Conservation (phyloP, 2,888 invertebrate species). For the Chalcis sispes region DNA sequence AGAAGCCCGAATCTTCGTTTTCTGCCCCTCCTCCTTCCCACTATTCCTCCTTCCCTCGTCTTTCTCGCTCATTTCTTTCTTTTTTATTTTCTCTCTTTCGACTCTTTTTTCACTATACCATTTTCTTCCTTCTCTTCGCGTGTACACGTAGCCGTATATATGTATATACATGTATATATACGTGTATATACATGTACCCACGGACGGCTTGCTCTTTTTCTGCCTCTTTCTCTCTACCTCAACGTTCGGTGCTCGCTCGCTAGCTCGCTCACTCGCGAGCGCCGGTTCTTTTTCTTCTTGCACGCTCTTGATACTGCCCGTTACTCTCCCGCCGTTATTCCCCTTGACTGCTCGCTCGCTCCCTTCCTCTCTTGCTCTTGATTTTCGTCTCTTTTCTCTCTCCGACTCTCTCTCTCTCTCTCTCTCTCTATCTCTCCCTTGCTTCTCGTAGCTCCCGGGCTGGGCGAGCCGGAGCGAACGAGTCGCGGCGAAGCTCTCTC, state of each 20-base stretch:
- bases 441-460: slow-evolving; percentile 11
- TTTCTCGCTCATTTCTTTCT: slow-evolving; percentile 7
- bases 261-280: no score
- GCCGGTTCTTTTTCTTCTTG: slow-evolving; percentile 32
- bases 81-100: not conserved
- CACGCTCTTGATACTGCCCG: slow-evolving; percentile 53
- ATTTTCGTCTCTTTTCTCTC: not conserved
- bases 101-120: slow-evolving; percentile 10
- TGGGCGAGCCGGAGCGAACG: slow-evolving; percentile 4
- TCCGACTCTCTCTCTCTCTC: not conserved
- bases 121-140: slow-evolving; percentile 26
- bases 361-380: slow-evolving; percentile 12
- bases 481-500: not conserved
- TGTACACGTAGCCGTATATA: slow-evolving; percentile 33
- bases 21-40: no score
- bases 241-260: slow-evolving; percentile 5
- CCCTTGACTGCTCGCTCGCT: slow-evolving; percentile 34
- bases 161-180: not conserved
- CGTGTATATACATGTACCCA: not conserved
- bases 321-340: slow-evolving; percentile 53
- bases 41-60: not conserved
- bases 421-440: slow-evolving; percentile 18
- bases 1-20: slow-evolving; percentile 50
- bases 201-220: not conserved
- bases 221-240: not conserved